Evolutionary conservation across 2,888 invertebrate genomes (phyloP).

Genomic region (Ornithoptera priamus): DNA sequence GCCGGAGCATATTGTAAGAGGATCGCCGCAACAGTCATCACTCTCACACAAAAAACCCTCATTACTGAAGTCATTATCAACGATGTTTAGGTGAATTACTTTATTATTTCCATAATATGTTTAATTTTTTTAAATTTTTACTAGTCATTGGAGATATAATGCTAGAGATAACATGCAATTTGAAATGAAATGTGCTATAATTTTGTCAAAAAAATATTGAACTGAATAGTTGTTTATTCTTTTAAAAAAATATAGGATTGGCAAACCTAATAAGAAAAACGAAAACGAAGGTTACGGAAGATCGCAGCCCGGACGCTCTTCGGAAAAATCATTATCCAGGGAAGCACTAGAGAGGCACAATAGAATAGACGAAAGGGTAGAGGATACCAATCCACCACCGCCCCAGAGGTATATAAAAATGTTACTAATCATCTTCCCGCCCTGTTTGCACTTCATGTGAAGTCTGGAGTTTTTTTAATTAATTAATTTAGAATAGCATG

Average conservation of each 20-base stretch:
- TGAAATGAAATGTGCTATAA: not conserved
- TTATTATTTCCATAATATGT: not conserved
- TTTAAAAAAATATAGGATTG: conserved; percentile 71
- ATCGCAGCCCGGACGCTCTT: conserved; percentile 67
- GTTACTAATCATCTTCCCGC: not conserved
- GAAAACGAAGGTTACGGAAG: conserved; percentile 66
- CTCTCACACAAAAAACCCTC: conserved; percentile 88
- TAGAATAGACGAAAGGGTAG: conserved; percentile 57
- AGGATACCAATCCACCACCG: conserved; percentile 47
- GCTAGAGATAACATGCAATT: not conserved
- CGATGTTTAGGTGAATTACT: conserved; percentile 84
- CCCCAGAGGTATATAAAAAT: conserved; percentile 42
- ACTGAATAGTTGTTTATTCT: not conserved
- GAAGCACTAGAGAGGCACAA: conserved; percentile 66
- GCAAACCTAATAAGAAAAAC: conserved; percentile 70
- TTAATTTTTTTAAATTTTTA: not conserved
- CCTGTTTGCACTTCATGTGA: too few relatives aligned
- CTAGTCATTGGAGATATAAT: too few relatives aligned
- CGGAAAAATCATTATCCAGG: conserved; percentile 72
- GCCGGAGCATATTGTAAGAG: conserved; percentile 80
- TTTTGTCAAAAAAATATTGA: not conserved
- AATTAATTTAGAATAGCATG: not conserved
- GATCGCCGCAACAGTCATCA: conserved; percentile 90
- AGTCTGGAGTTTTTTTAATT: not conserved
- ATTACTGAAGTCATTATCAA: conserved; percentile 88